Base-by-base conservation (phyloP, 2,888 invertebrate species). In the Labia minor region DNA sequence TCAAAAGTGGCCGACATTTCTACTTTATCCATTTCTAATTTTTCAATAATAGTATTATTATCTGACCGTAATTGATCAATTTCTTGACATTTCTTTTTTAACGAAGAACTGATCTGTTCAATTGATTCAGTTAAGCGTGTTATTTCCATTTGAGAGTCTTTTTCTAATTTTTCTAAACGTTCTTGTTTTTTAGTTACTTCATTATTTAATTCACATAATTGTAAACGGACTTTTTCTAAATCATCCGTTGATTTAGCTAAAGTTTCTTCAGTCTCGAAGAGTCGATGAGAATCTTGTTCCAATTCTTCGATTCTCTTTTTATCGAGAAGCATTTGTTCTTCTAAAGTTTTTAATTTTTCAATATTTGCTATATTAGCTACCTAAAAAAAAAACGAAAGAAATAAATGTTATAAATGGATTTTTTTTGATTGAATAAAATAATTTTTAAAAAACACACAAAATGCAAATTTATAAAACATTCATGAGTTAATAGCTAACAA, bases 181-280 rank as follows among this genome's bases (percentile, higher is more conserved):
- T 70, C 71, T 19, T 67, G 33, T 62, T 70, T 70, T 19, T 65
- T 62, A 62, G 64, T 67, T 21, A 71, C 19, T 33, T 67, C 67
- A 19, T 69, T 66, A 19, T 70, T 69, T 49, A 68, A 67, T 49
- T 69, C 78, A 1, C 82, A 81, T n/a, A 83, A 75, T 75, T 85
- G 82, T 63, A 82, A 82, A 70, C 84, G 83, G 63, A 84, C 81
- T 73, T 83, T 83, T 0, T 84, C 81, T 11, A 72, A 62, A 11
- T 73, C 72, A 33, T 70, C 70, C 8, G 68, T 68, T 37, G 67
- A 69, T 37, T 65, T 70, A 2, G 72, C 71, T 70, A 87, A 79
- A 69, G 83, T 82, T 73, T 88, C 86, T 68, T 86, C 83, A 62
- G 85, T 80, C 77, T 87, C 87, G n/a, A 85, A 85, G 37, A 76